Evolutionary conservation across 2,888 invertebrate species (phyloP).

Genomic region (Onthophagus sagittarius): DNA sequence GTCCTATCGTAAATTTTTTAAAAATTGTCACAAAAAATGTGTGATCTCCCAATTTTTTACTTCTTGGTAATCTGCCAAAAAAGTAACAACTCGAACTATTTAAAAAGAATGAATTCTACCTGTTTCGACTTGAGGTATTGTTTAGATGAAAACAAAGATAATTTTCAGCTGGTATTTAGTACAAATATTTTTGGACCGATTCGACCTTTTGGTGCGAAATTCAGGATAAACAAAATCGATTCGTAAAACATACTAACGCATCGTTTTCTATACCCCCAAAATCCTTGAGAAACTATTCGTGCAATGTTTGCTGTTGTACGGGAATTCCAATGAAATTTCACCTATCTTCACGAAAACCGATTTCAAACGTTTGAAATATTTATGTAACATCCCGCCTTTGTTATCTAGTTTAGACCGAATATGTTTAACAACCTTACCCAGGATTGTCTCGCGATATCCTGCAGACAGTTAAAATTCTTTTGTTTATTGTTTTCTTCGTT

Average conservation of each 20-base stretch:
- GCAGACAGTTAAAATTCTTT: not conserved
- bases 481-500: not conserved
- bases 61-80: too few relatives aligned
- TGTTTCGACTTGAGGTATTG: not conserved
- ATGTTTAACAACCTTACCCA: not conserved
- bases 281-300: not conserved
- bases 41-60: too few relatives aligned
- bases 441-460: not conserved
- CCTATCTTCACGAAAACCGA: not conserved
- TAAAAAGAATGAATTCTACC: too few relatives aligned
- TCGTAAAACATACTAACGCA: not conserved
- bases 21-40: too few relatives aligned
- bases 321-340: not conserved
- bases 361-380: not conserved
- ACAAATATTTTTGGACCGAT: not conserved
- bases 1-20: too few relatives aligned
- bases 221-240: not conserved
- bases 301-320: not conserved
- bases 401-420: not conserved
- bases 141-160: not conserved
- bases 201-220: not conserved
- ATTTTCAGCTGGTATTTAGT: not conserved
- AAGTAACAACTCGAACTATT: too few relatives aligned
- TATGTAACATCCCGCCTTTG: not conserved
- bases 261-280: not conserved